Evolutionary conservation across 2,888 invertebrate genomes (phyloP), one percentile per base, ranked within the genome.

Genomic region (Pomacea canaliculata): DNA sequence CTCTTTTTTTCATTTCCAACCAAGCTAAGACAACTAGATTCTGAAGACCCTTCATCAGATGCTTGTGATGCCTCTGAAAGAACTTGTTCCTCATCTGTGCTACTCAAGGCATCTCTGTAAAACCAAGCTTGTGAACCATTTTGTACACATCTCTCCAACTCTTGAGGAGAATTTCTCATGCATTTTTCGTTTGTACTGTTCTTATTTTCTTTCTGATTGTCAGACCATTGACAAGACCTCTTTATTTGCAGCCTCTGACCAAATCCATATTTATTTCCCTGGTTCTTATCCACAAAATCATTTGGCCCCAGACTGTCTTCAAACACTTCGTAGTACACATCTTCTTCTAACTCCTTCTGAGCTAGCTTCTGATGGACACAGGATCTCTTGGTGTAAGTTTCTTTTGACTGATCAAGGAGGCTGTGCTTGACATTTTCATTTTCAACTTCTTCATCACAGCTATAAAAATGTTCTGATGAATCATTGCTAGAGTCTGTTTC

Each of bases 181-280:
- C 23, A 9, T 63, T 62, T 48, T 23, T 16, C 51, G 7, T 16
- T 16, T 23, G n/a, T 49, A 27, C 48, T 51, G 23, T 10, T 49
- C 5, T n/a, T 63, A 3, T 48, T 67, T 27, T 46, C 65, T 51
- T 72, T 65, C 2, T 56, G 9, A 19, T 49, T 51, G 51, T 56
- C 51, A 56, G 51, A 56, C 16, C 7, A 16, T 2, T 63, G 19
- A 13, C 19, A 7, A 9, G 49, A 27, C 49, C 13, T 49, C 27
- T 65, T 72, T 37, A 72, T 18, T 65, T 72, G 72, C 56, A 73
- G 66, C 27, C 67, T 49, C 67, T 73, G 67, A 73, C 73, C 73
- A 60, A 68, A 73, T 13, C 66, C 7, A 37, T 73, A 73, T n/a
- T 59, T 59, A 18, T 23, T 63, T 23, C 19, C 27, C 10, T 63